A percentile compares a stretch with the other conserved stretches of the same genome.
Conservation (phyloP, 2,888 invertebrate genomes). For the Diaphora mendica region DNA sequence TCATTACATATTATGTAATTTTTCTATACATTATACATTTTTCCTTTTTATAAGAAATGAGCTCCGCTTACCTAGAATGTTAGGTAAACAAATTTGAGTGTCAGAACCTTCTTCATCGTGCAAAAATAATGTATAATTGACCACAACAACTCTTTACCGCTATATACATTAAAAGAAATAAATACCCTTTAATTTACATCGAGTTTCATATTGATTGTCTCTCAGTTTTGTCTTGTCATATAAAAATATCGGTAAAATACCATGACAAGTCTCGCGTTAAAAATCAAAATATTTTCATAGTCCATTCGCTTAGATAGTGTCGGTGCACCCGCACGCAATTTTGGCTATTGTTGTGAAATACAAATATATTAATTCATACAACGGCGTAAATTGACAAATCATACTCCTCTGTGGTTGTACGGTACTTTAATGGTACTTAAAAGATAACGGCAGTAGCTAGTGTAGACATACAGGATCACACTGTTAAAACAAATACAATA, state of each 20-base stretch:
- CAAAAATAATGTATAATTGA: slow-evolving; percentile 48
- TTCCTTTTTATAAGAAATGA: slow-evolving; percentile 12
- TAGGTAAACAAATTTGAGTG: slow-evolving; percentile 46
- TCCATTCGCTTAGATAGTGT: too few species aligned
- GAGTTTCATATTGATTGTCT: neutral
- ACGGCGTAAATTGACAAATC: too few species aligned
- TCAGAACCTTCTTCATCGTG: slow-evolving; percentile 43
- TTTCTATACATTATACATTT: neutral
- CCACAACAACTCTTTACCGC: slow-evolving; percentile 31
- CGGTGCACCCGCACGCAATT: too few species aligned
- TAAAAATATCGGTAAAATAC: neutral
- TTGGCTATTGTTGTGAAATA: too few species aligned
- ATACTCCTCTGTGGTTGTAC: too few species aligned
- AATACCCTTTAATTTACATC: neutral
- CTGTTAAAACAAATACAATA: neutral
- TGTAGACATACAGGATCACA: neutral
- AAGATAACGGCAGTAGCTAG: neutral
- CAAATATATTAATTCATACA: too few species aligned
- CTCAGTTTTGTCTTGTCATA: neutral
- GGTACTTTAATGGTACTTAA: neutral
- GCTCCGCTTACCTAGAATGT: slow-evolving; percentile 44
- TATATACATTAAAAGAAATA: neutral
- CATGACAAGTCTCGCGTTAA: neutral
- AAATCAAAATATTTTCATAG: neutral
- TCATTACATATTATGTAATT: neutral